These are phyloP conservation scores for Acanthopagrus latus DNA, from an alignment of 2,797 vertebrate genomes.

Conservation along the genomic window DNA sequence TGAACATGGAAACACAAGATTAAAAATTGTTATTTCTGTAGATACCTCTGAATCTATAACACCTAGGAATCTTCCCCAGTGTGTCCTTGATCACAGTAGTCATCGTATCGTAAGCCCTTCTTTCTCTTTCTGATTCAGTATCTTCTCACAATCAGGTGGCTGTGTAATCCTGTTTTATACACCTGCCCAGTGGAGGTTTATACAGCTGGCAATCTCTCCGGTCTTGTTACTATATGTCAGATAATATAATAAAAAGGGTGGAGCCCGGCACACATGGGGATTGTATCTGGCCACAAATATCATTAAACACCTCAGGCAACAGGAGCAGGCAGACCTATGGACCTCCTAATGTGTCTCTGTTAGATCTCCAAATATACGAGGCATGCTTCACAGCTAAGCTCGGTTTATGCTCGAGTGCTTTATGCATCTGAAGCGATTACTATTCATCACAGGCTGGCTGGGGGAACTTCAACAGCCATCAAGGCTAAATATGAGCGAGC, in stretches of 20 bases:
- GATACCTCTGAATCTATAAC: background rate
- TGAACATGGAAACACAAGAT: constrained; percentile 9
- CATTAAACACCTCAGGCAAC: constrained; percentile 57
- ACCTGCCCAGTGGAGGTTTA: constrained; percentile 55
- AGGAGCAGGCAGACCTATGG: constrained; percentile 45
- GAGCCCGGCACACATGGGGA: constrained; percentile 29
- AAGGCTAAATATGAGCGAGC: constrained; percentile 43
- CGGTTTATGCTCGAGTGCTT: constrained; percentile 48
- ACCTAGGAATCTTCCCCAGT: background rate
- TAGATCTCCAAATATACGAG: constrained; percentile 34
- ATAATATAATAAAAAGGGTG: constrained; percentile 55
- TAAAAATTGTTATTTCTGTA: constrained; percentile 8
- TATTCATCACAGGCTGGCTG: constrained; percentile 54
- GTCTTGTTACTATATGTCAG: constrained; percentile 56
- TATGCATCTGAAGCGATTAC: constrained; percentile 50
- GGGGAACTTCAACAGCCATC: constrained; percentile 43
- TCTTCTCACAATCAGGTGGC: constrained; percentile 7
- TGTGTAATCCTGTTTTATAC: constrained; percentile 63
- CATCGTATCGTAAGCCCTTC: constrained; percentile 4
- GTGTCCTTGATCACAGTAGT: background rate
- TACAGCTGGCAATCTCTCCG: constrained; percentile 68
- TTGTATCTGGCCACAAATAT: constrained; percentile 53
- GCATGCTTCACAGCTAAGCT: constrained; percentile 28
- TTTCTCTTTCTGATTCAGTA: constrained; percentile 28
- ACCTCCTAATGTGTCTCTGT: constrained; percentile 47